These are phyloP conservation scores for Netelia melanura DNA, from an alignment of 2,888 invertebrate genomes.

Conservation along the genomic window DNA sequence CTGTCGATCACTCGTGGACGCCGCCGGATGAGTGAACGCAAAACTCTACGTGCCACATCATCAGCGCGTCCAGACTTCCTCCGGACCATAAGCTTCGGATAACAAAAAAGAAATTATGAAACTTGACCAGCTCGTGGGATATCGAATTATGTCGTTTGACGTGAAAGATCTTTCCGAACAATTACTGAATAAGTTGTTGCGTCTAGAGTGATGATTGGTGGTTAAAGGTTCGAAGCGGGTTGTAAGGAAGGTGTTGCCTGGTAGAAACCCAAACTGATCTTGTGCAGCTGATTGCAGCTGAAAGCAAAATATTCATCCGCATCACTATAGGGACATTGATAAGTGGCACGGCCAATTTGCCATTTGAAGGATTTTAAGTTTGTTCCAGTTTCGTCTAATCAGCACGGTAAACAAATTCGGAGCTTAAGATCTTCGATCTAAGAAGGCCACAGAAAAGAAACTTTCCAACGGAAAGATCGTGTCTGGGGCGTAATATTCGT, in stretches of 20 bases:
- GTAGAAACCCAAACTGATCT: slow-evolving; percentile 2
- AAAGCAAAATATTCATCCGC: neutral
- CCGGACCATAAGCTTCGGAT: slow-evolving; percentile 45
- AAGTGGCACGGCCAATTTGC: neutral
- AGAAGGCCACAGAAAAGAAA: neutral
- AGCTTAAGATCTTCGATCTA: neutral
- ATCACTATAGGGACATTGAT: neutral
- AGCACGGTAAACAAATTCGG: neutral
- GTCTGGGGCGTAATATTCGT: slow-evolving; percentile 28
- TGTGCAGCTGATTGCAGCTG: neutral
- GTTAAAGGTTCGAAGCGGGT: slow-evolving; percentile 13
- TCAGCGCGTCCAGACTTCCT: slow-evolving; percentile 41
- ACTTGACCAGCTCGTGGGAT: slow-evolving; percentile 27
- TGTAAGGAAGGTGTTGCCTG: slow-evolving; percentile 21
- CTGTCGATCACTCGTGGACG: slow-evolving; percentile 63
- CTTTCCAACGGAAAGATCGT: neutral
- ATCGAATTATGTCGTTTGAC: slow-evolving; percentile 50
- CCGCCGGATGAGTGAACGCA: slow-evolving; percentile 52
- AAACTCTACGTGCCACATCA: slow-evolving; percentile 57
- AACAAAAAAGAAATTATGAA: slow-evolving; percentile 39
- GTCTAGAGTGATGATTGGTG: neutral
- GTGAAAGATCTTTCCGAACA: slow-evolving; percentile 43
- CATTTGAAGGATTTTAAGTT: neutral
- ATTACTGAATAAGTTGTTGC: slow-evolving; percentile 65
- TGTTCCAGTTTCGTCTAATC: neutral